Conservation (phyloP, 2,888 invertebrate species). For the Steinernema carpocapsae region DNA sequence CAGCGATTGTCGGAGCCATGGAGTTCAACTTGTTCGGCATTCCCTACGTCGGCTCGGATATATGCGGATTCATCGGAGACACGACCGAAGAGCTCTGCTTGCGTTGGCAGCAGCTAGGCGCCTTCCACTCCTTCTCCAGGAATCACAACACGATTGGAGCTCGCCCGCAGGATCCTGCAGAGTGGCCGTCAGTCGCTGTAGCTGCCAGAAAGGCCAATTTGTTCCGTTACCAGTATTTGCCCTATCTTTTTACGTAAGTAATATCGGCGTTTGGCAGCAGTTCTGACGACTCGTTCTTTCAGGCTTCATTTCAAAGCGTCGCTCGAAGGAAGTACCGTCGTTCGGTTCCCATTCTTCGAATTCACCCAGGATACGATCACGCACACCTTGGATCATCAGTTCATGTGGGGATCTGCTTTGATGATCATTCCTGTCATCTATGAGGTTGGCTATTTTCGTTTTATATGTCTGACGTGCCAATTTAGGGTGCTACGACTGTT, state of each 20-base stretch:
- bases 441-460: constrained; percentile 37
- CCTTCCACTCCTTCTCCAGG: constrained; percentile 36
- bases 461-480: too few relatives aligned
- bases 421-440: constrained; percentile 42
- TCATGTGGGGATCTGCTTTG: constrained; percentile 60
- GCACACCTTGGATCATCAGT: constrained; percentile 51
- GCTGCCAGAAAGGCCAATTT: constrained; percentile 35
- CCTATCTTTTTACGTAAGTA: constrained; percentile 52
- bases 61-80: constrained; percentile 71
- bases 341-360: constrained; percentile 63
- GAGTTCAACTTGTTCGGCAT: constrained; percentile 67
- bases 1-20: constrained; percentile 54
- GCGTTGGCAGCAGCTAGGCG: constrained; percentile 76
- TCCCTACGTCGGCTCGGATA: constrained; percentile 68
- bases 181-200: constrained; percentile 38
- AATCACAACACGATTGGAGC: constrained; percentile 40
- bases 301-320: constrained; percentile 59
- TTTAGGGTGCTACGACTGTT: constrained; percentile 39
- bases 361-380: constrained; percentile 56
- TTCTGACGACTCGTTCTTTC: constrained; percentile 18
- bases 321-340: constrained; percentile 55
- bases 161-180: constrained; percentile 41
- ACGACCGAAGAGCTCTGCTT: constrained; percentile 72
- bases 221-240: constrained; percentile 46
- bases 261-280: background rate